Percentiles rank a stretch among this genome's conserved stretches.
Conservation (phyloP, 2,113 vertebrate species). For the Oreocharis arfaki region DNA sequence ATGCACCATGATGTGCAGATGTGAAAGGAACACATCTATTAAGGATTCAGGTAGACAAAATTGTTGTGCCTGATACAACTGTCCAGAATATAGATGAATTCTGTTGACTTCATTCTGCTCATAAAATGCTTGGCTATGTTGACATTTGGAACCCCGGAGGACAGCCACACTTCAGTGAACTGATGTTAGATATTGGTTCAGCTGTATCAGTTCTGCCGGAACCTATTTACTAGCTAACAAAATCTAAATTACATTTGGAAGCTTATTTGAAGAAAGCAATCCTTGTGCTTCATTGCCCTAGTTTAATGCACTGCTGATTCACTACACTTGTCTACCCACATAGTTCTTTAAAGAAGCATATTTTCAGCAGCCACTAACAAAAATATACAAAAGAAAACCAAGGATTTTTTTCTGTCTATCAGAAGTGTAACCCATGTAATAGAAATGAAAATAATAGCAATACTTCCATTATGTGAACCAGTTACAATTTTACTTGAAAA, state of each 20-base stretch:
- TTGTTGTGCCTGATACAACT: not conserved
- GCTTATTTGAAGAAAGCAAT: slow-evolving; percentile 51
- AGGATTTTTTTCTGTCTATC: not conserved
- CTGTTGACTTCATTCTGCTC: not conserved
- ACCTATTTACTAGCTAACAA: slow-evolving; percentile 48
- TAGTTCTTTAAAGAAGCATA: not conserved
- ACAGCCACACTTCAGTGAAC: slow-evolving; percentile 10
- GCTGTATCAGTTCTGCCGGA: slow-evolving; percentile 8
- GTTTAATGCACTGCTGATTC: slow-evolving; percentile 22
- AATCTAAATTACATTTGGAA: slow-evolving; percentile 50
- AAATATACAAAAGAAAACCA: not conserved
- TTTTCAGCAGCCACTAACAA: not conserved
- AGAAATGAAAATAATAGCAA: not conserved
- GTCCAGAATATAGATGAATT: not conserved
- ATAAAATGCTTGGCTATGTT: not conserved
- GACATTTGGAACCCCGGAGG: not conserved
- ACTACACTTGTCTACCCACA: not conserved
- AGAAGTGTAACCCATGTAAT: not conserved
- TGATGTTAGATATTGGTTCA: slow-evolving; percentile 37
- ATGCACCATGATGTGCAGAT: not conserved
- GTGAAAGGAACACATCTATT: not conserved
- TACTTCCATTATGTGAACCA: not conserved
- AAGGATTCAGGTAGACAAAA: not conserved
- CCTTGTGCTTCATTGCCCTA: slow-evolving; percentile 27
- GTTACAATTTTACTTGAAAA: not conserved